Percentiles rank a stretch among this genome's conserved stretches.
Evolutionary conservation across 92 coral and sea anemone genomes (phyloP).

Genomic region (Micromussa lordhowensis): DNA sequence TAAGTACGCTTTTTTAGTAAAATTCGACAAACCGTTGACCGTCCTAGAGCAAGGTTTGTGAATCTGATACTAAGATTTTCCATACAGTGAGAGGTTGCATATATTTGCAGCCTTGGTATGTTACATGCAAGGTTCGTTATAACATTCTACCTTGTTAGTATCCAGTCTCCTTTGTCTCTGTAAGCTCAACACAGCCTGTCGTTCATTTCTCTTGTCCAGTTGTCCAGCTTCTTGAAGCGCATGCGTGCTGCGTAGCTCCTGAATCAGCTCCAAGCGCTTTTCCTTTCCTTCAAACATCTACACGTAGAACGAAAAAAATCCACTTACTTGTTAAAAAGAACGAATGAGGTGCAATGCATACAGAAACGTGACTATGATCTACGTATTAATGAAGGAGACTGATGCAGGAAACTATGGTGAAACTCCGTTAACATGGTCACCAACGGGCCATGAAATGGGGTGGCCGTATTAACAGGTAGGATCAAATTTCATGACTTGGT

Average conservation of each 20-base stretch:
- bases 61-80: background rate
- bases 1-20: background rate
- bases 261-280: constrained; percentile 93
- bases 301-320: constrained; percentile 66
- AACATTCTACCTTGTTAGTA: constrained; percentile 80
- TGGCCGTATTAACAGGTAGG: too few relatives aligned
- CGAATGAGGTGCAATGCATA: too few relatives aligned
- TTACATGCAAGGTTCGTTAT: too few relatives aligned
- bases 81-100: background rate
- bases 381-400: too few relatives aligned
- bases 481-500: too few relatives aligned
- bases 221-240: constrained; percentile 97
- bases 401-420: too few relatives aligned
- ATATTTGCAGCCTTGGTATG: too few relatives aligned
- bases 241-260: constrained; percentile 97
- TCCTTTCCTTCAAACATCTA: constrained; percentile 99
- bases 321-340: background rate
- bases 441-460: too few relatives aligned
- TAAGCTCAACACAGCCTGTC: constrained; percentile 88
- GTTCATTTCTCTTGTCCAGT: constrained; percentile 86
- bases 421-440: too few relatives aligned
- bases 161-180: constrained; percentile 97
- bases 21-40: background rate
- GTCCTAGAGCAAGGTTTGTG: background rate
- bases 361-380: too few relatives aligned